Conservation (phyloP, 2,113 vertebrate genomes). For the Callorhinus ursinus region DNA sequence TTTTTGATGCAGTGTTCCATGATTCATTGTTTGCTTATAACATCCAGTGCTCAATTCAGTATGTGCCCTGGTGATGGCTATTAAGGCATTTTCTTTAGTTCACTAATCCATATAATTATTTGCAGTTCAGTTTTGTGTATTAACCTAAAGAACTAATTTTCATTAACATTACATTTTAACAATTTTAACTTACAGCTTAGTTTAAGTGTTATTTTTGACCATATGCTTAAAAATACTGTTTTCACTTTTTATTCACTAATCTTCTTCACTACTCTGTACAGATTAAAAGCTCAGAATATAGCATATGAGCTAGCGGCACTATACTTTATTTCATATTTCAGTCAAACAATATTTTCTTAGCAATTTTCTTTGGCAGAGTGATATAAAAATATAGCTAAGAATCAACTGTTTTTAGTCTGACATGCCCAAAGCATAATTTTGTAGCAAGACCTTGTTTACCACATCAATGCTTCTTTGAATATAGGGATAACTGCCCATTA, state of each 20-base stretch:
- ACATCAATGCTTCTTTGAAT: not conserved
- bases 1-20: too few species aligned
- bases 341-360: slow-evolving; percentile 43
- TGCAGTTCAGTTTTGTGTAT: not conserved
- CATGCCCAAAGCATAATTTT: not conserved
- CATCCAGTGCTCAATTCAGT: too few species aligned
- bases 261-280: not conserved
- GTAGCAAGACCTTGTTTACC: not conserved
- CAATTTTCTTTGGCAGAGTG: slow-evolving; percentile 64
- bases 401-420: slow-evolving; percentile 48
- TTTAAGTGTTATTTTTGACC: not conserved
- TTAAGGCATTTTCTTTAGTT: not conserved
- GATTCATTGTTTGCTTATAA: too few species aligned
- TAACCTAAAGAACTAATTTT: not conserved
- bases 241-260: not conserved
- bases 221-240: slow-evolving; percentile 1
- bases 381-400: slow-evolving; percentile 64
- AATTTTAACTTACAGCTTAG: not conserved
- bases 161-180: not conserved
- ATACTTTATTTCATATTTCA: slow-evolving; percentile 46
- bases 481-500: not conserved
- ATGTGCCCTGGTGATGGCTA: too few species aligned
- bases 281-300: not conserved
- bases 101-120: not conserved
- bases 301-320: not conserved